Conservation (phyloP, 2,888 invertebrate genomes). For the Anthrax anthrax region DNA sequence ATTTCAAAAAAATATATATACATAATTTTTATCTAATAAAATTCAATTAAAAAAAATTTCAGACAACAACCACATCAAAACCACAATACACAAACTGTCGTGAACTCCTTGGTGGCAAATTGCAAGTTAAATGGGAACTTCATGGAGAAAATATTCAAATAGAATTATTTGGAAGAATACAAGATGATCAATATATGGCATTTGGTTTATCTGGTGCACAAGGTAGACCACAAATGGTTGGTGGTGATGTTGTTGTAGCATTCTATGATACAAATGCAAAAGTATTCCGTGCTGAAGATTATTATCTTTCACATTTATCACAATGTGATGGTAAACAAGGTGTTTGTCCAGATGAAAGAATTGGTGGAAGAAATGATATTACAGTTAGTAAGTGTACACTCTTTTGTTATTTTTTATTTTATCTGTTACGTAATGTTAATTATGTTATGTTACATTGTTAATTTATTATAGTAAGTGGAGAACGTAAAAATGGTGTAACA, state of each 20-base stretch:
- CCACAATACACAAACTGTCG: conserved; percentile 64
- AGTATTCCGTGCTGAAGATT: conserved; percentile 65
- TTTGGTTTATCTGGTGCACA: conserved; percentile 73
- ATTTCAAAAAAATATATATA: too few species aligned
- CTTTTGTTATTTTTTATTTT: too few species aligned
- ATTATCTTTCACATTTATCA: conserved; percentile 65
- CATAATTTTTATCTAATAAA: too few species aligned
- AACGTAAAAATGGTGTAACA: conserved; percentile 64
- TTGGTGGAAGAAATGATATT: conserved; percentile 69
- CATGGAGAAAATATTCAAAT: conserved; percentile 62
- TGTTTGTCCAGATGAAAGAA: conserved; percentile 70
- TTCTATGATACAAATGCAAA: conserved; percentile 46
- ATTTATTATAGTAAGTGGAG: conserved; percentile 46
- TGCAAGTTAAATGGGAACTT: conserved; percentile 80
- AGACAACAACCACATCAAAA: conserved; percentile 66
- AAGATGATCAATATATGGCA: conserved; percentile 75
- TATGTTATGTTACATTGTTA: too few species aligned
- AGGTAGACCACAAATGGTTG: conserved; percentile 58
- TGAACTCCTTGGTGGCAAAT: conserved; percentile 63
- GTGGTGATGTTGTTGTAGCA: conserved; percentile 72
- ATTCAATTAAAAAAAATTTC: conserved; percentile 24
- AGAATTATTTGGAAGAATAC: conserved; percentile 60
- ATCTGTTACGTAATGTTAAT: too few species aligned
- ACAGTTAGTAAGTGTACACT: conserved; percentile 37
- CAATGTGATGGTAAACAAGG: conserved; percentile 72